Evolutionary conservation across 2,113 vertebrate species (phyloP).

Genomic region (Alexandromys fortis): DNA sequence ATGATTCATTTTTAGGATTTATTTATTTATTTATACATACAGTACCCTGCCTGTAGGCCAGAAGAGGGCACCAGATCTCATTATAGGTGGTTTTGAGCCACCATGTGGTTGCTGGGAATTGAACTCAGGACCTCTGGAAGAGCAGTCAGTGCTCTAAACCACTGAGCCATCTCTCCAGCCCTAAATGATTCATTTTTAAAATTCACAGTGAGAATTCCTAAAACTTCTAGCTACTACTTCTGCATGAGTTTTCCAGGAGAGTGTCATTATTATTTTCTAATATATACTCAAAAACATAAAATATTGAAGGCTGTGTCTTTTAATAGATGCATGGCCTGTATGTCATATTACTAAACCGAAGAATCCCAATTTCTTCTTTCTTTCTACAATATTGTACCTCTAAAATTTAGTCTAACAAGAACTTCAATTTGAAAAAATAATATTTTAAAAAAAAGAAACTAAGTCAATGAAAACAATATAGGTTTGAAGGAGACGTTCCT

Average conservation of each 20-base stretch:
- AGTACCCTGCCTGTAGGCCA: too few relatives aligned
- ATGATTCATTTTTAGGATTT: too few relatives aligned
- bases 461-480: not conserved
- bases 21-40: too few relatives aligned
- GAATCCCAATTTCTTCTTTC: not conserved
- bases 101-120: too few relatives aligned
- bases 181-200: not conserved
- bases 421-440: not conserved
- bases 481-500: not conserved
- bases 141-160: too few relatives aligned
- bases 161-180: too few relatives aligned
- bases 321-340: not conserved
- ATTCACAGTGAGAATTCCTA: not conserved
- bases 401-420: constrained; percentile 12
- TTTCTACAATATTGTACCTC: not conserved
- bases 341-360: not conserved
- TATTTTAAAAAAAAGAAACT: not conserved
- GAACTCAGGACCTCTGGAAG: too few relatives aligned
- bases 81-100: too few relatives aligned
- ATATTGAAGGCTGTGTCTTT: constrained; percentile 30
- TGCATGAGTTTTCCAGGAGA: not conserved
- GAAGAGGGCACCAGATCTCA: too few relatives aligned
- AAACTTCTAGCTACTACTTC: not conserved
- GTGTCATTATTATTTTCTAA: not conserved
- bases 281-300: constrained; percentile 42